A percentile compares a stretch with the other conserved stretches of the same genome.
phyloP scores from a whole-genome alignment of 2,888 invertebrate genomes.

The Lacanobia wlatinum region DNA sequence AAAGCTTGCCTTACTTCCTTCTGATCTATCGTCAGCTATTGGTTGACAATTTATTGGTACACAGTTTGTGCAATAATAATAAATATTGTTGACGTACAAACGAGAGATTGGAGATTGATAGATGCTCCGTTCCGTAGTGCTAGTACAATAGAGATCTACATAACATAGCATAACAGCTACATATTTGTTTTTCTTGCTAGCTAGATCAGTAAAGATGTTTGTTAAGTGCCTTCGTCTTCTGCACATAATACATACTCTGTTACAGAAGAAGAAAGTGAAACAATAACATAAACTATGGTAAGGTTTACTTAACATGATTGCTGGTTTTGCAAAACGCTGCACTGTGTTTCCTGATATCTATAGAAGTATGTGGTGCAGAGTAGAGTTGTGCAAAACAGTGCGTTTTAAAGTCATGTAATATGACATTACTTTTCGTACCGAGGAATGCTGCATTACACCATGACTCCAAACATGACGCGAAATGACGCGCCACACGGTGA shows the following conservation, averaged over 20 bases:
- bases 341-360: too few relatives aligned
- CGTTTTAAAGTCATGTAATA: too few relatives aligned
- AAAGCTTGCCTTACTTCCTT: constrained; percentile 13
- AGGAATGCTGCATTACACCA: too few relatives aligned
- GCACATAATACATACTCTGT: background rate
- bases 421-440: too few relatives aligned
- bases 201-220: background rate
- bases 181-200: background rate
- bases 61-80: constrained; percentile 6
- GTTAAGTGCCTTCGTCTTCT: too few relatives aligned
- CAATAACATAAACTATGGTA: background rate
- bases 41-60: constrained; percentile 4
- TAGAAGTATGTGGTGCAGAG: too few relatives aligned
- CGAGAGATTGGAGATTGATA: background rate
- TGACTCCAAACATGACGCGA: too few relatives aligned
- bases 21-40: constrained; percentile 5
- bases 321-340: background rate
- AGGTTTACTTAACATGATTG: background rate
- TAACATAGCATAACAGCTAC: background rate
- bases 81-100: constrained; percentile 3
- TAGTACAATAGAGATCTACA: background rate
- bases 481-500: too few relatives aligned
- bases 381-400: too few relatives aligned
- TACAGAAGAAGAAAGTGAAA: background rate
- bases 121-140: background rate